Conservation (phyloP, 2,113 vertebrate species). For the Sprattus sprattus region DNA sequence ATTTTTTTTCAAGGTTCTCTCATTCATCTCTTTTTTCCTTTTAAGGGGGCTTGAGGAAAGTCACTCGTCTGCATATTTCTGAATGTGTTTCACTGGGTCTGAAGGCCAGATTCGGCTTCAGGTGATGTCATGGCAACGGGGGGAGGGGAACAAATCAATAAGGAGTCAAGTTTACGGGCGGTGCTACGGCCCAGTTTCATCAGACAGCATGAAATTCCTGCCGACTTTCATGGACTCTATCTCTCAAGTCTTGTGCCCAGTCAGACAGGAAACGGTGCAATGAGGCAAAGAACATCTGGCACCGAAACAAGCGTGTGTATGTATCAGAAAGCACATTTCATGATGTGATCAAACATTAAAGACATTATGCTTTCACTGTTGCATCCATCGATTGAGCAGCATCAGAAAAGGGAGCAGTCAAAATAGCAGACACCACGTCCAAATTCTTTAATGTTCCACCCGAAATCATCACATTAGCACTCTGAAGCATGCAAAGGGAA, state of each 20-base stretch:
- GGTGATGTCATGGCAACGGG: not conserved
- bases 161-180: not conserved
- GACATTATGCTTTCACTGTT: not conserved
- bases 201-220: slow-evolving; percentile 23
- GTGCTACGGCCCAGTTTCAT: not conserved
- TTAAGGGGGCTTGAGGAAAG: slow-evolving; percentile 25
- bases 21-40: not conserved
- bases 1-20: not conserved
- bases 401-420: not conserved
- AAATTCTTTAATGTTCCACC: not conserved
- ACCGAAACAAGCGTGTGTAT: not conserved
- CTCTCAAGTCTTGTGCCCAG: not conserved
- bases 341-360: slow-evolving; percentile 48
- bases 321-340: slow-evolving; percentile 29
- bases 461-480: not conserved
- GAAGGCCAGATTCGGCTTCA: not conserved
- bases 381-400: not conserved
- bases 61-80: slow-evolving; percentile 11
- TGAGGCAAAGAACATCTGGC: not conserved
- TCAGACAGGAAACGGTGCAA: slow-evolving; percentile 9
- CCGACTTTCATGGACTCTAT: not conserved
- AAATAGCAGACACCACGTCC: not conserved
- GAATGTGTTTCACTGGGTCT: not conserved
- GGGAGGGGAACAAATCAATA: slow-evolving; percentile 14
- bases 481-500: not conserved